A percentile compares a stretch with the other conserved stretches of the same genome.
Conservation (phyloP, 2,113 vertebrate species). For the Suricata suricatta region DNA sequence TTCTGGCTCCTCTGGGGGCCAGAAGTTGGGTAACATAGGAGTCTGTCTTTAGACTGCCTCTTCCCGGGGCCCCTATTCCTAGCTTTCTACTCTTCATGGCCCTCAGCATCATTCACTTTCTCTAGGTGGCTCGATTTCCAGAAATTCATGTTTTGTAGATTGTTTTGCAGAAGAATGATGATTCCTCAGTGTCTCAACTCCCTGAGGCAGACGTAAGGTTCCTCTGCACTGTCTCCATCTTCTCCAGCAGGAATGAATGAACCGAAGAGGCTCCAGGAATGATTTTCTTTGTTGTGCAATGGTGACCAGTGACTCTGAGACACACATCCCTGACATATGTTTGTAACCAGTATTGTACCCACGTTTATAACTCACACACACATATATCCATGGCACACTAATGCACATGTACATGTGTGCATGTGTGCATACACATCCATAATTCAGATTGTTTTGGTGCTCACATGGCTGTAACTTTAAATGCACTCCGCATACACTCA, state of each 20-base stretch:
- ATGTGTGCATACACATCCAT: neutral
- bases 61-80: neutral
- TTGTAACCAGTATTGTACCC: neutral
- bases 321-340: neutral
- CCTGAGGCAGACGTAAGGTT: slow-evolving; percentile 3
- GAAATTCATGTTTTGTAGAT: neutral
- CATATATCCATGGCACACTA: neutral
- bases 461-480: slow-evolving; percentile 16
- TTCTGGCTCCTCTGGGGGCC: neutral
- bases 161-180: neutral
- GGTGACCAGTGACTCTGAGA: neutral
- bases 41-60: neutral
- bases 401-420: neutral
- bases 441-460: neutral
- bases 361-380: neutral
- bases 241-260: slow-evolving; percentile 14
- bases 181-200: neutral
- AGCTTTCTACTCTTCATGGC: slow-evolving; percentile 23
- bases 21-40: neutral
- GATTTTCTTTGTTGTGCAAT: neutral
- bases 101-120: neutral
- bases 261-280: slow-evolving; percentile 4
- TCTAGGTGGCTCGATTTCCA: slow-evolving; percentile 25
- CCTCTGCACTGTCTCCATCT: neutral
- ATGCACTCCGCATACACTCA: neutral